A percentile compares a stretch with the other conserved stretches of the same genome.
These are phyloP conservation scores for Cheilosia variabilis DNA, from an alignment of 2,888 invertebrate genomes.

Conservation along the genomic window DNA sequence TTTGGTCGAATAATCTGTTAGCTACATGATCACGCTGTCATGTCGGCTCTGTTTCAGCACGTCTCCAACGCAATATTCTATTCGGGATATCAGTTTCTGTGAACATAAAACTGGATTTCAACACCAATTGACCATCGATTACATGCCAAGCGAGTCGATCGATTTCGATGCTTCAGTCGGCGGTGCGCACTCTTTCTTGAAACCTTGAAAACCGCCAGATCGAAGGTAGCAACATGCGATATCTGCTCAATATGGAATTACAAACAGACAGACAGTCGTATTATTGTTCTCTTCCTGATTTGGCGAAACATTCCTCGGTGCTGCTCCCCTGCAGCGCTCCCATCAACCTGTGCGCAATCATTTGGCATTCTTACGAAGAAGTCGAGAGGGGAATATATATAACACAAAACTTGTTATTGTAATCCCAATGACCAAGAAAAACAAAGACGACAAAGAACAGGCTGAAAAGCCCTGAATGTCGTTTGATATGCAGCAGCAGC, in stretches of 20 bases:
- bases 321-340: not conserved
- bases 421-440: constrained; percentile 33
- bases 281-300: constrained; percentile 56
- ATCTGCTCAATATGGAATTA: constrained; percentile 28
- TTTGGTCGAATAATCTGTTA: no score
- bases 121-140: constrained; percentile 24
- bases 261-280: constrained; percentile 34
- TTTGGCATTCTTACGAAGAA: constrained; percentile 24
- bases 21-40: no score
- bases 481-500: constrained; percentile 21
- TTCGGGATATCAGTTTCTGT: not conserved
- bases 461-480: constrained; percentile 42
- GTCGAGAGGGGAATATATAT: constrained; percentile 7
- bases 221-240: constrained; percentile 20
- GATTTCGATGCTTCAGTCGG: not conserved
- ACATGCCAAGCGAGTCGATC: constrained; percentile 25
- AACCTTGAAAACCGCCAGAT: constrained; percentile 19
- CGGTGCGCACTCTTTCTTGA: constrained; percentile 14
- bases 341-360: constrained; percentile 7
- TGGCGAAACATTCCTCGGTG: constrained; percentile 8
- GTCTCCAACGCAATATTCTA: no score
- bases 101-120: not conserved
- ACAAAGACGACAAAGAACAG: constrained; percentile 14
- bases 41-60: no score
- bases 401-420: constrained; percentile 48